phyloP scores from a whole-genome alignment of 1,140 invertebrate species.

The Carposina sasakii region DNA sequence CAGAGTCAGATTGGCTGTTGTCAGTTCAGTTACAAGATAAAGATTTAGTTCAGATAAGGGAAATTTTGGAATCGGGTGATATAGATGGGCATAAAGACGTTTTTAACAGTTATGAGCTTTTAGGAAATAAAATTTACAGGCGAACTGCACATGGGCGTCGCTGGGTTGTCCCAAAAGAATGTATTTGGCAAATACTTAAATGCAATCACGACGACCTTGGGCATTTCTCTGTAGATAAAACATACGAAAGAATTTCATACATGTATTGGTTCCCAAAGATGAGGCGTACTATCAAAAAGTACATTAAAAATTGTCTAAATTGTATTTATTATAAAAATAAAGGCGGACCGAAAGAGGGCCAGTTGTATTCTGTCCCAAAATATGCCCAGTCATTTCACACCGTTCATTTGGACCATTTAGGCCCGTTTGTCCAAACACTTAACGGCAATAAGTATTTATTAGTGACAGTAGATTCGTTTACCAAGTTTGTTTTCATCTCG shows the following conservation, averaged over 20 bases:
- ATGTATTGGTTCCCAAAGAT: constrained; percentile 25
- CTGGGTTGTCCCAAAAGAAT: constrained; percentile 5
- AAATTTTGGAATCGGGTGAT: constrained; percentile 11
- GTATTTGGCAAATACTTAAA: constrained; percentile 7
- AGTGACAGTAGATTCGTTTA: constrained; percentile 36
- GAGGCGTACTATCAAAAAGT: constrained; percentile 14
- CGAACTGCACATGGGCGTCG: constrained; percentile 2
- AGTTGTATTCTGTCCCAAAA: constrained; percentile 3
- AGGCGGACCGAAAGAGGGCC: not conserved
- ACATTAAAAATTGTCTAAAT: constrained; percentile 25
- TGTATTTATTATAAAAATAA: constrained; percentile 18
- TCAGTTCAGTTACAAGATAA: constrained; percentile 7
- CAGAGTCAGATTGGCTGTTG: constrained; percentile 25
- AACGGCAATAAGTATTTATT: constrained; percentile 39
- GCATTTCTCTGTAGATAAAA: constrained; percentile 10
- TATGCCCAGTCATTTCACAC: constrained; percentile 17
- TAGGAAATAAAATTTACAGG: constrained; percentile 7
- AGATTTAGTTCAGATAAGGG: constrained; percentile 13
- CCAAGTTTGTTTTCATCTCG: too few relatives aligned
- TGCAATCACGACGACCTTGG: constrained; percentile 5
- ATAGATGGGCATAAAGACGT: constrained; percentile 3
- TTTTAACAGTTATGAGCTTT: constrained; percentile 10
- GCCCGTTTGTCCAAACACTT: constrained; percentile 22
- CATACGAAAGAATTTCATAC: constrained; percentile 7
- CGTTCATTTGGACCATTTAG: constrained; percentile 29